A percentile compares a stretch with the other conserved stretches of the same genome.
These are phyloP conservation scores for Nycteola revayana DNA, from an alignment of 2,888 invertebrate genomes.

Conservation along the genomic window DNA sequence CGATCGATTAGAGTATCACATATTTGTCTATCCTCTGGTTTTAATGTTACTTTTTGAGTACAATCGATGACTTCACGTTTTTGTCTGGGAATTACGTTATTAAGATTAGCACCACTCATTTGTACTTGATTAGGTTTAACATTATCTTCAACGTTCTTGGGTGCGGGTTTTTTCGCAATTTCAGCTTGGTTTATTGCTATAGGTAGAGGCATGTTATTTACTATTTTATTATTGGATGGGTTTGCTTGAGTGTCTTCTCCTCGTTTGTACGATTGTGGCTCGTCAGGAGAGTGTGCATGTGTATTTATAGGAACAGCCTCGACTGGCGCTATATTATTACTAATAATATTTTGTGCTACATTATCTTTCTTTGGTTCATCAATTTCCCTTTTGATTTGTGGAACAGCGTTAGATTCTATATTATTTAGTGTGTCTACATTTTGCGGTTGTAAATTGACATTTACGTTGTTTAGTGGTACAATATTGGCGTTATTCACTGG, in stretches of 20 bases:
- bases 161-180: constrained; percentile 8
- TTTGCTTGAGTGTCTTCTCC: constrained; percentile 54
- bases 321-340: constrained; percentile 4
- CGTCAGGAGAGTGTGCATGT: constrained; percentile 60
- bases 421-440: constrained; percentile 13
- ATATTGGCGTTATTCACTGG: not conserved
- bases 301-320: constrained; percentile 4
- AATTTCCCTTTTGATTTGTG: constrained; percentile 3
- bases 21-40: constrained; percentile 53
- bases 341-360: not conserved
- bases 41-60: constrained; percentile 43
- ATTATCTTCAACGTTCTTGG: constrained; percentile 7
- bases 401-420: constrained; percentile 3
- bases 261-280: constrained; percentile 65
- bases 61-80: constrained; percentile 66
- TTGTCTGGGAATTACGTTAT: constrained; percentile 35
- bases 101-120: constrained; percentile 19
- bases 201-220: constrained; percentile 50
- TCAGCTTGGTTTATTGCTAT: constrained; percentile 42
- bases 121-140: constrained; percentile 11
- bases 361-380: constrained; percentile 5
- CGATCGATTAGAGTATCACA: constrained; percentile 45
- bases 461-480: too few species aligned
- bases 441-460: not conserved
- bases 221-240: constrained; percentile 16